phyloP scores from a whole-genome alignment of 2,113 vertebrate species.

The Syngnathus floridae region DNA sequence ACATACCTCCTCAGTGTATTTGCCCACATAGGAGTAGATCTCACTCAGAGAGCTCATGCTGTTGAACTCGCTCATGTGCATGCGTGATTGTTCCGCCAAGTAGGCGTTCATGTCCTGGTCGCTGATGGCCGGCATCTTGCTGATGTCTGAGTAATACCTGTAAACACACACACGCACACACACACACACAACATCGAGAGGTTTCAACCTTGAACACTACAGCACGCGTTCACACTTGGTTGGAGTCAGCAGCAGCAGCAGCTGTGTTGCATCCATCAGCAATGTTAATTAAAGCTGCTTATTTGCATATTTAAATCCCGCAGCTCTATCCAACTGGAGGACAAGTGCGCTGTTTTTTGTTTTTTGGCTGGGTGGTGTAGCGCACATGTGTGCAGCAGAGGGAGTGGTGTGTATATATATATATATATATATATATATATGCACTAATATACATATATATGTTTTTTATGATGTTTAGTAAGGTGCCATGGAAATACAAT shows the following conservation, averaged over 20 bases:
- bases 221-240: conserved; percentile 73
- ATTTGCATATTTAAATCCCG: conserved; percentile 96
- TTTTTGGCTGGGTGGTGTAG: conserved; percentile 49
- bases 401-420: neutral
- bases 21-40: conserved; percentile 97
- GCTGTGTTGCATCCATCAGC: conserved; percentile 86
- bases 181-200: neutral
- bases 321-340: conserved; percentile 76
- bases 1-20: conserved; percentile 95
- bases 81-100: conserved; percentile 94
- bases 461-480: neutral
- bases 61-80: conserved; percentile 99
- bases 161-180: conserved; percentile 15
- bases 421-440: no score
- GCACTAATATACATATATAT: no score
- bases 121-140: conserved; percentile 95
- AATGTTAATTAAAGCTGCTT: conserved; percentile 86
- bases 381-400: conserved; percentile 28
- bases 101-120: conserved; percentile 99
- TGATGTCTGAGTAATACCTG: conserved; percentile 97
- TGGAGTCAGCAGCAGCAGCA: conserved; percentile 86
- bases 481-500: no score
- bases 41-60: conserved; percentile 95
- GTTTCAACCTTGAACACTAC: conserved; percentile 26
- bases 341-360: conserved; percentile 44